Evolutionary conservation across 1,140 invertebrate species (phyloP).

Genomic region (Nymphalis io): DNA sequence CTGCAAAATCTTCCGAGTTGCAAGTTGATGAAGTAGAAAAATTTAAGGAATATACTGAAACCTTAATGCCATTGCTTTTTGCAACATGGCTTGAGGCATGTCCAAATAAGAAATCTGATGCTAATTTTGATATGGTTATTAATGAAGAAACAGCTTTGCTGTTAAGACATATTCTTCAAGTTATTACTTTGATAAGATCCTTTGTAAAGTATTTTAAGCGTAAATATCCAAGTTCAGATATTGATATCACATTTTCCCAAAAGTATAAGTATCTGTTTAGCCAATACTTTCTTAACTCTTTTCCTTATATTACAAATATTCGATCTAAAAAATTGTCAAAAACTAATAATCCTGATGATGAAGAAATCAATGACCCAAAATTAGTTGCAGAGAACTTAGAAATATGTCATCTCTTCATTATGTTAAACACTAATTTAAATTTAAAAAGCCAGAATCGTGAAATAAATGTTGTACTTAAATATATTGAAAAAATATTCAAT

Average conservation of each 20-base stretch:
- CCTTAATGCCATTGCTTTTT: conserved; percentile 85
- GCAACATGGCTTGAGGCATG: conserved; percentile 88
- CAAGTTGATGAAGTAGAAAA: conserved; percentile 69
- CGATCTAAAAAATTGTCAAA: conserved; percentile 51
- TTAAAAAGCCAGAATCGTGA: conserved; percentile 61
- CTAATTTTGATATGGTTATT: conserved; percentile 72
- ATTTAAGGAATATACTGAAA: conserved; percentile 81
- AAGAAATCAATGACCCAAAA: conserved; percentile 69
- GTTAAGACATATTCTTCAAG: conserved; percentile 81
- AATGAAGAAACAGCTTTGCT: conserved; percentile 81
- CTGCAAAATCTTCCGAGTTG: conserved; percentile 55
- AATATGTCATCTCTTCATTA: conserved; percentile 79
- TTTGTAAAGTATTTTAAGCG: conserved; percentile 72
- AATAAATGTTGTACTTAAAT: conserved; percentile 64
- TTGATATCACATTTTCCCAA: conserved; percentile 74
- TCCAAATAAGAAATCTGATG: conserved; percentile 67
- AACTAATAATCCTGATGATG: conserved; percentile 41
- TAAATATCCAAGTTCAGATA: conserved; percentile 57
- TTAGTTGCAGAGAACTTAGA: conserved; percentile 79
- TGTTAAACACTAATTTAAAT: conserved; percentile 71
- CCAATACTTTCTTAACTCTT: conserved; percentile 78
- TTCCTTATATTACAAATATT: conserved; percentile 79
- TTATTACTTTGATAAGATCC: conserved; percentile 81
- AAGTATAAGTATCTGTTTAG: conserved; percentile 79
- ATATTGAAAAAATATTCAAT: conserved; percentile 74